Percentiles rank a stretch among this genome's conserved stretches.
Evolutionary conservation across 2,888 invertebrate genomes (phyloP).

Genomic region (Marronus borbonicus): DNA sequence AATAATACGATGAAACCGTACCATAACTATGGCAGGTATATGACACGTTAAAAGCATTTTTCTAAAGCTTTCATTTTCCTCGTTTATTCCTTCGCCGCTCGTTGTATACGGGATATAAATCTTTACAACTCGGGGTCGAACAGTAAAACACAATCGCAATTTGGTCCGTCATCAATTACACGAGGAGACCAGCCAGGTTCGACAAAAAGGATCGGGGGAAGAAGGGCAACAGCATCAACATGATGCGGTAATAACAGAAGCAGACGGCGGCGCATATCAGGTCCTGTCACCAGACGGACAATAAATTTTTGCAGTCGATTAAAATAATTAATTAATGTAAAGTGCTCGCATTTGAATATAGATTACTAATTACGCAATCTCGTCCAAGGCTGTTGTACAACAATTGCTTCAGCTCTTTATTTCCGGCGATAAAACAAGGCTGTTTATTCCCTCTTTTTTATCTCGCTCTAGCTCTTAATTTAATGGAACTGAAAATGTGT

Average conservation of each 20-base stretch:
- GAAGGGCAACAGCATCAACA: constrained; percentile 10
- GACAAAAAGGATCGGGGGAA: constrained; percentile 5
- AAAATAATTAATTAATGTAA: constrained; percentile 55
- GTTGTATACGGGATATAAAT: constrained; percentile 28
- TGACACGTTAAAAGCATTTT: constrained; percentile 14
- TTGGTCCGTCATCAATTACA: constrained; percentile 38
- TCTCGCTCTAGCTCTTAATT: not conserved
- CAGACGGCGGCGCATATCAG: constrained; percentile 30
- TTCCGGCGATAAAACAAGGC: constrained; percentile 27
- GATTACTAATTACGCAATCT: constrained; percentile 53
- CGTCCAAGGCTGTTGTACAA: constrained; percentile 7
- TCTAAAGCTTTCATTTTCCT: constrained; percentile 11
- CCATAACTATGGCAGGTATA: not conserved
- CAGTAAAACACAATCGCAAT: constrained; percentile 37
- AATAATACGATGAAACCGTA: not conserved
- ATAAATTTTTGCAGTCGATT: constrained; percentile 47
- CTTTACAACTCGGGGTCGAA: constrained; percentile 23
- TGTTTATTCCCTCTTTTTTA: constrained; percentile 20
- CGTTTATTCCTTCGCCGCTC: constrained; percentile 7
- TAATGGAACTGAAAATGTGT: constrained; percentile 8
- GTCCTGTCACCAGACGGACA: constrained; percentile 34
- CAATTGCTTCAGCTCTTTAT: constrained; percentile 21
- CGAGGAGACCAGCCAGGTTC: constrained; percentile 9
- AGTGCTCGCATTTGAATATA: constrained; percentile 53
- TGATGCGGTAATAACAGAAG: constrained; percentile 24